Percentiles rank a stretch among this genome's conserved stretches.
Conservation (phyloP, 2,797 vertebrate genomes). For the Falco rusticolus region DNA sequence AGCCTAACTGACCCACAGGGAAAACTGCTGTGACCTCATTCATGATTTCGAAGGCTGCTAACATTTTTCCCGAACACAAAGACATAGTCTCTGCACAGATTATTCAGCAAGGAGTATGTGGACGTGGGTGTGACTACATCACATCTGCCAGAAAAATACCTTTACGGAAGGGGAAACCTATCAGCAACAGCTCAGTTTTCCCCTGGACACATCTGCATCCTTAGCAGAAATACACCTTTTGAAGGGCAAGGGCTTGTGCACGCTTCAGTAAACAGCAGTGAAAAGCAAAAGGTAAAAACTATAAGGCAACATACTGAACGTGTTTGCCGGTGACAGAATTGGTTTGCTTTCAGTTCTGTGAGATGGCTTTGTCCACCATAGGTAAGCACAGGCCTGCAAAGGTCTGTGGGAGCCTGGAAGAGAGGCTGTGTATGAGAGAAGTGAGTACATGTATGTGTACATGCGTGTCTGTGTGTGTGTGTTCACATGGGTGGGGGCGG, state of each 20-base stretch:
- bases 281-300: not conserved
- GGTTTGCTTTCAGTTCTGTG: not conserved
- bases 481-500: not conserved
- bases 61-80: not conserved
- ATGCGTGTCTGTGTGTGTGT: no score
- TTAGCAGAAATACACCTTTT: not conserved
- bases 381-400: not conserved
- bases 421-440: not conserved
- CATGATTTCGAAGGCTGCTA: not conserved
- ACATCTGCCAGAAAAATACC: not conserved
- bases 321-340: not conserved
- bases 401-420: not conserved
- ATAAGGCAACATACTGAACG: not conserved
- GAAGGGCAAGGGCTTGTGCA: not conserved
- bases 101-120: not conserved
- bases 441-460: accelerated
- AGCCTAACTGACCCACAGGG: not conserved
- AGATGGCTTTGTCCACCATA: not conserved
- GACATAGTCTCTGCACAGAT: not conserved
- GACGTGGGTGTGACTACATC: not conserved
- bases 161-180: not conserved
- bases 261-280: not conserved
- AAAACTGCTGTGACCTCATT: not conserved
- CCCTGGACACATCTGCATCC: not conserved
- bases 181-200: not conserved